These are phyloP conservation scores for Gymnoscelis rufifasciata DNA, from an alignment of 2,888 invertebrate species.

Conservation along the genomic window DNA sequence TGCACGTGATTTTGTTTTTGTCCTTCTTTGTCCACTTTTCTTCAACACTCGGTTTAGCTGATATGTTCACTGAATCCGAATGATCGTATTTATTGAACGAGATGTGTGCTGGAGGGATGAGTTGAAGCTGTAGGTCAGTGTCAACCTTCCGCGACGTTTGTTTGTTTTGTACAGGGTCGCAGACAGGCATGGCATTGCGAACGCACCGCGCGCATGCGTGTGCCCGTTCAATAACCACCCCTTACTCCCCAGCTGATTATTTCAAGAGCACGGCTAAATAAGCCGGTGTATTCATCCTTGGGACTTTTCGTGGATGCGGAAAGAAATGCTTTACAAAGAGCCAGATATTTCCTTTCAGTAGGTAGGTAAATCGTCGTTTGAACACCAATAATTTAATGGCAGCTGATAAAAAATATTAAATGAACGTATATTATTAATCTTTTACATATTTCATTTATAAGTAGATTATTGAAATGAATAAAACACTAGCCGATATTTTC, in stretches of 20 bases:
- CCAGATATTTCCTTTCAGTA: too few species aligned
- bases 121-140: constrained; percentile 54
- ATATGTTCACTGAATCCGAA: background rate
- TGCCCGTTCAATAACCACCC: constrained; percentile 63
- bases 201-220: constrained; percentile 60
- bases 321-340: background rate
- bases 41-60: background rate
- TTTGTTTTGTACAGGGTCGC: constrained; percentile 63
- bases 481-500: constrained; percentile 11
- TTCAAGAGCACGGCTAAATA: constrained; percentile 28
- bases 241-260: constrained; percentile 46
- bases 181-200: constrained; percentile 38
- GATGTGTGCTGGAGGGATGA: constrained; percentile 32
- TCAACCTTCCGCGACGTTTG: constrained; percentile 57
- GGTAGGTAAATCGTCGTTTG: too few species aligned
- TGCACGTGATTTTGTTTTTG: constrained; percentile 62
- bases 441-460: too few species aligned
- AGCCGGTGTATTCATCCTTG: constrained; percentile 12
- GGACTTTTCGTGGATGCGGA: constrained; percentile 8
- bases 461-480: constrained; percentile 8
- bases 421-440: too few species aligned
- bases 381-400: too few species aligned
- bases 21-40: constrained; percentile 4
- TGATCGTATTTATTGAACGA: constrained; percentile 5
- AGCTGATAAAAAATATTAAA: too few species aligned